Evolutionary conservation across 1,140 invertebrate genomes (phyloP).

Genomic region (Sinella curviseta): DNA sequence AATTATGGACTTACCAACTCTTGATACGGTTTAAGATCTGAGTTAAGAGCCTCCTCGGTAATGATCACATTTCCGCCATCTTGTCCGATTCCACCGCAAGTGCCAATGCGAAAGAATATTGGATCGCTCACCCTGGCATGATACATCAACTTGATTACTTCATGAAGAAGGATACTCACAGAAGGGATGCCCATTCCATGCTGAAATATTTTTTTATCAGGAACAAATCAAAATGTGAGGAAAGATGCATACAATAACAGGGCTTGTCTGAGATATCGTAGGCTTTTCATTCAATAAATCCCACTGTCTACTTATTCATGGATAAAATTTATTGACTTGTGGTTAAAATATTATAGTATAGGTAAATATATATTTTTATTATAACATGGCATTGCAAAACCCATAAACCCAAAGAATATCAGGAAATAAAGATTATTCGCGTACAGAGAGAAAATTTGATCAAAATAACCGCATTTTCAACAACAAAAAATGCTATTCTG

Average conservation of each 20-base stretch:
- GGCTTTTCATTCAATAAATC: no score
- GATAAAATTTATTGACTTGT: no score
- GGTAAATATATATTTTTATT: no score
- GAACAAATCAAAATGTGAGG: not conserved
- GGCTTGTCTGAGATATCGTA: no score
- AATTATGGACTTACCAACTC: conserved; percentile 61
- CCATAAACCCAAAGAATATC: no score
- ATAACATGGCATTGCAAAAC: no score
- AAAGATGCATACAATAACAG: not conserved
- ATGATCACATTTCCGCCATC: conserved; percentile 86
- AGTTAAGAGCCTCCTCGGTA: conserved; percentile 82
- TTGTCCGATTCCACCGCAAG: conserved; percentile 87
- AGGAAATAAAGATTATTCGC: no score
- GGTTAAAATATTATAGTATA: no score
- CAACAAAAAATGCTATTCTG: no score
- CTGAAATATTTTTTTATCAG: conserved; percentile 58
- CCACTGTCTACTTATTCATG: no score
- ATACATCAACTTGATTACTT: conserved; percentile 90
- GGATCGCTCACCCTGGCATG: conserved; percentile 85
- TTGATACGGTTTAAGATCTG: conserved; percentile 69
- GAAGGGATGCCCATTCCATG: conserved; percentile 95
- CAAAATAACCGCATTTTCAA: no score
- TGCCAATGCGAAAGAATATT: conserved; percentile 87
- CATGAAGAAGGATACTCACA: conserved; percentile 85
- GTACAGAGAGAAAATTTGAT: no score